Evolutionary conservation across 2,888 invertebrate species (phyloP).

Genomic region (Caenorhabditis sp.): DNA sequence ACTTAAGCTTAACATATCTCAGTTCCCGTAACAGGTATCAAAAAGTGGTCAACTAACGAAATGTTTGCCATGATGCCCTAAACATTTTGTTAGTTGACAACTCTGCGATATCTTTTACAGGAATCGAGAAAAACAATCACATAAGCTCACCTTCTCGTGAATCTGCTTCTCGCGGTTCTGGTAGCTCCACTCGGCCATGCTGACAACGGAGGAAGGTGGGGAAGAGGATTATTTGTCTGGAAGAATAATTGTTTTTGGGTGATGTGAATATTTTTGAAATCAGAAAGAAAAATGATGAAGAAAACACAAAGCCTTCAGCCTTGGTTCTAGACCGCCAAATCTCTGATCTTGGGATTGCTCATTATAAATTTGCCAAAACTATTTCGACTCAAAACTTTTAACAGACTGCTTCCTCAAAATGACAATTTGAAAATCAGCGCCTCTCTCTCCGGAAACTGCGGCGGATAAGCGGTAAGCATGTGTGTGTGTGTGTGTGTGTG

Average conservation of each 20-base stretch:
- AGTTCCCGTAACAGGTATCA: too few species aligned
- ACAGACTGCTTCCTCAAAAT: neutral
- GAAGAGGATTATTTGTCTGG: constrained; percentile 6
- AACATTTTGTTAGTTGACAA: too few species aligned
- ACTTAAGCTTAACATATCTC: too few species aligned
- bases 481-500: constrained; percentile 14
- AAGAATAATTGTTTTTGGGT: neutral
- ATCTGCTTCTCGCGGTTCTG: constrained; percentile 67
- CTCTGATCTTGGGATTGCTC: too few species aligned
- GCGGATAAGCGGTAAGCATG: constrained; percentile 23
- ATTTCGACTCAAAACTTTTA: too few species aligned
- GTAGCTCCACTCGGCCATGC: constrained; percentile 64
- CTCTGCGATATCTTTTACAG: too few species aligned
- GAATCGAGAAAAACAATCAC: too few species aligned
- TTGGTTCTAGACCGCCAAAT: too few species aligned
- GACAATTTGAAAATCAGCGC: neutral
- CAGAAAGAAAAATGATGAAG: neutral
- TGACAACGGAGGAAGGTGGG: neutral
- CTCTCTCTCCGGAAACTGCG: constrained; percentile 24
- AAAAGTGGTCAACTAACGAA: too few species aligned
- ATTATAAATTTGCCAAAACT: too few species aligned
- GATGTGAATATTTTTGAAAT: constrained; percentile 8
- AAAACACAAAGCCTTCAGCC: too few species aligned
- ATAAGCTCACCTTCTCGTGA: constrained; percentile 71
- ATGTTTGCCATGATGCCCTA: too few species aligned